phyloP scores from a whole-genome alignment of 2,888 invertebrate genomes.

The Phyllotreta striolata region DNA sequence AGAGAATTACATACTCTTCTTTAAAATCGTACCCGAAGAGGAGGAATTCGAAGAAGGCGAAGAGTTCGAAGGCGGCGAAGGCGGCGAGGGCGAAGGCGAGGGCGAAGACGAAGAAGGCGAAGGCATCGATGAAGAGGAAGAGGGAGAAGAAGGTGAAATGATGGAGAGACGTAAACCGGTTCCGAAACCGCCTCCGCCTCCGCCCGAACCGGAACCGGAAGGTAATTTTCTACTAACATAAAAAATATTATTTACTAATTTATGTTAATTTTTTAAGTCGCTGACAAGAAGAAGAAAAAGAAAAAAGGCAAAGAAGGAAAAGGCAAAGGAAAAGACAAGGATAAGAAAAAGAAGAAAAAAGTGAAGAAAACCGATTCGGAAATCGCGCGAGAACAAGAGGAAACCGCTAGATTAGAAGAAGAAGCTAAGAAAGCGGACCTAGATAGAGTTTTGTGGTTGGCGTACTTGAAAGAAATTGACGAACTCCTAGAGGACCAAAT shows the following conservation, averaged over 20 bases:
- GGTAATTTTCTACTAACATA: not conserved
- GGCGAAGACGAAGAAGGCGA: slow-evolving; percentile 53
- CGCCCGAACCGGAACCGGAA: slow-evolving; percentile 30
- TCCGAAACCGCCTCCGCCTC: slow-evolving; percentile 5
- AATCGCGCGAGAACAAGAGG: slow-evolving; percentile 42
- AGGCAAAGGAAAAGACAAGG: slow-evolving; percentile 36
- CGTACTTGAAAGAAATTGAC: slow-evolving; percentile 48
- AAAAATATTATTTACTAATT: not conserved
- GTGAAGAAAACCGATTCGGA: slow-evolving; percentile 47
- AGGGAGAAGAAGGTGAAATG: slow-evolving; percentile 51
- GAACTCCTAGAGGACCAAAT: slow-evolving; percentile 59
- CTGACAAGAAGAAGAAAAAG: slow-evolving; percentile 34
- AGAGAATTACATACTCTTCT: slow-evolving; percentile 74
- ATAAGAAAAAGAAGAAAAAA: slow-evolving; percentile 39
- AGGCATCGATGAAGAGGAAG: slow-evolving; percentile 32
- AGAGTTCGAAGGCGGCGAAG: slow-evolving; percentile 49
- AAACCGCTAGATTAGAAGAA: slow-evolving; percentile 61
- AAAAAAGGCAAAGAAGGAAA: slow-evolving; percentile 37
- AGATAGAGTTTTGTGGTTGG: slow-evolving; percentile 52
- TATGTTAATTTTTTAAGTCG: not conserved
- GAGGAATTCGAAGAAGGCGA: slow-evolving; percentile 33
- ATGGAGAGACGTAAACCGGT: slow-evolving; percentile 3
- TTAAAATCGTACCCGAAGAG: slow-evolving; percentile 63
- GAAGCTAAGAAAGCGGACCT: slow-evolving; percentile 56
- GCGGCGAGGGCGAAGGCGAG: slow-evolving; percentile 32